Percentiles rank a stretch among this genome's conserved stretches.
Conservation (phyloP, 35 echinoderm and acorn worm species). For the Antedon bifida region DNA sequence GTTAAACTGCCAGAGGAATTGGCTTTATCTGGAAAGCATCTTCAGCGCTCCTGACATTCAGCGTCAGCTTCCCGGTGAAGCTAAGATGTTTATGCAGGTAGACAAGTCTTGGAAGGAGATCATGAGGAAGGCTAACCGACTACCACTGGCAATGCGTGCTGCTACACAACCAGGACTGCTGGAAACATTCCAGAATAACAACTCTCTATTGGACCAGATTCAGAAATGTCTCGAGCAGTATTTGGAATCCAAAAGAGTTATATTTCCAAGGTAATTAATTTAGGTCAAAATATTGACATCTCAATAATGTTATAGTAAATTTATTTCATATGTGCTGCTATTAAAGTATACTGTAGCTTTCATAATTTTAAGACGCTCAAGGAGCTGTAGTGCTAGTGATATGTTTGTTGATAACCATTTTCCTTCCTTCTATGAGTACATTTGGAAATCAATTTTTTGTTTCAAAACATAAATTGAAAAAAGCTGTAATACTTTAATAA, state of each 20-base stretch:
- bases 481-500: no score
- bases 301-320: no score
- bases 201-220: constrained; percentile 85
- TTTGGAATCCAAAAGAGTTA: constrained; percentile 77
- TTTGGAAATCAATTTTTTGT: no score
- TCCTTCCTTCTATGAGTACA: not conserved
- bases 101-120: constrained; percentile 99
- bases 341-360: not conserved
- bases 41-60: constrained; percentile 97
- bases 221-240: constrained; percentile 92
- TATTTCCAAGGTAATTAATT: constrained; percentile 80
- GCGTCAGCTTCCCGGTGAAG: constrained; percentile 87
- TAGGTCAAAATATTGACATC: not conserved
- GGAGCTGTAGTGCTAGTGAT: no score
- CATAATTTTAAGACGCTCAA: not conserved
- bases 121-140: constrained; percentile 85
- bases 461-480: no score
- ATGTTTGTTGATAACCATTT: no score
- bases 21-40: constrained; percentile 96
- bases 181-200: constrained; percentile 97
- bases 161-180: constrained; percentile 88
- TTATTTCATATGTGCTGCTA: no score
- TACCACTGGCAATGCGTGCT: constrained; percentile 70
- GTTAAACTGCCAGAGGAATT: constrained; percentile 89
- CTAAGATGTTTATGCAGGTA: constrained; percentile 99